These are phyloP conservation scores for Solenodon paradoxus DNA, from an alignment of 2,113 vertebrate species.

Conservation along the genomic window DNA sequence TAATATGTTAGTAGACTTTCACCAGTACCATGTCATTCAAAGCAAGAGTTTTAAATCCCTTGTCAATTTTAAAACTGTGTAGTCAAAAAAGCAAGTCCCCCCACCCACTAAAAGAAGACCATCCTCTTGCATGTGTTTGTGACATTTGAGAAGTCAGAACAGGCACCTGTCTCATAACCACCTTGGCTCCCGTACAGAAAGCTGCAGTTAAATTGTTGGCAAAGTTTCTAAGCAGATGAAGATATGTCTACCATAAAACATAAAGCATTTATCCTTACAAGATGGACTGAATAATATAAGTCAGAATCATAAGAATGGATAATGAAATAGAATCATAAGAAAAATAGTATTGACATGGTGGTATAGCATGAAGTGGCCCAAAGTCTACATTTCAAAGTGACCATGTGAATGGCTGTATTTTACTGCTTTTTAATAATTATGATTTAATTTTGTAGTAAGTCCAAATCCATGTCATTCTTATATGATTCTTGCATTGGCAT, in stretches of 20 bases:
- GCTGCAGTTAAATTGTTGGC: neutral
- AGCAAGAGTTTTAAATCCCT: neutral
- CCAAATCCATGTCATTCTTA: neutral
- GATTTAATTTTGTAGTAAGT: neutral
- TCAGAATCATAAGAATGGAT: neutral
- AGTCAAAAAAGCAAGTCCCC: neutral
- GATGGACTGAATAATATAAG: neutral
- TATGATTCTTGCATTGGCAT: neutral
- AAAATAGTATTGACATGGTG: neutral
- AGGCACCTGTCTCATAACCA: neutral
- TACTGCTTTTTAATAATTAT: neutral
- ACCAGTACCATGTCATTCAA: neutral
- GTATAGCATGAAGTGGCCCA: neutral
- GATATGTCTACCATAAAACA: neutral
- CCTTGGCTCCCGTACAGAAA: neutral
- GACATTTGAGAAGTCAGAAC: neutral
- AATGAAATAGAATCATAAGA: neutral
- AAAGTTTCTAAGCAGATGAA: neutral
- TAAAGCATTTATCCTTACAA: neutral
- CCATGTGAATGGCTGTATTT: neutral
- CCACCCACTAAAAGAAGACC: neutral
- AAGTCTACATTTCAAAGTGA: neutral
- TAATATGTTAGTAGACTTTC: neutral
- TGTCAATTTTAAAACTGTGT: neutral
- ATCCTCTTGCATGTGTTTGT: neutral